A percentile compares a stretch with the other conserved stretches of the same genome.
Evolutionary conservation across 2,888 invertebrate species (phyloP).

Genomic region (Hymenopus coronatus): DNA sequence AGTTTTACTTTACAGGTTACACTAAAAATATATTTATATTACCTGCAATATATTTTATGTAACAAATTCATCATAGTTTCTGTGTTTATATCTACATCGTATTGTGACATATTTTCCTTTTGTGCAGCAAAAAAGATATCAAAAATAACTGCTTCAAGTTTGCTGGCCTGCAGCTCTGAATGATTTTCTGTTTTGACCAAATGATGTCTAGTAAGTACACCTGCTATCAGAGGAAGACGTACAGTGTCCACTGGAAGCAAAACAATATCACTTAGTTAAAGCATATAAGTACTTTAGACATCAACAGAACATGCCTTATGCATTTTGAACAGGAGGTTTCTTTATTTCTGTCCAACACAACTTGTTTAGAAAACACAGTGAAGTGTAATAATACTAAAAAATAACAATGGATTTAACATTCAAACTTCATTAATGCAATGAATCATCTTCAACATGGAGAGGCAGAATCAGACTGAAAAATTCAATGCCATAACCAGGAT

Average conservation of each 20-base stretch:
- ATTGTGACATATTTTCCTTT: constrained; percentile 60
- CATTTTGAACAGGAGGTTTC: background rate
- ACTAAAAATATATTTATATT: constrained; percentile 38
- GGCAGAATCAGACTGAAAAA: too few species aligned
- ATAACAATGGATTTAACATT: too few species aligned
- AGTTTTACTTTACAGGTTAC: background rate
- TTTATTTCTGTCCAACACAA: background rate
- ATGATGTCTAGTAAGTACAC: constrained; percentile 69
- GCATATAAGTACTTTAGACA: background rate
- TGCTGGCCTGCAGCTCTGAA: constrained; percentile 62
- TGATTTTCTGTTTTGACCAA: constrained; percentile 67
- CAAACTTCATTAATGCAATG: too few species aligned
- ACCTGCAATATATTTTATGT: constrained; percentile 67
- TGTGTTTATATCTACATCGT: constrained; percentile 61
- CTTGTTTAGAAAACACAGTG: too few species aligned
- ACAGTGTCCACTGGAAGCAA: constrained; percentile 50
- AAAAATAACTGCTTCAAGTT: constrained; percentile 68
- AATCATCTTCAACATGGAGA: too few species aligned
- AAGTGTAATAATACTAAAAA: too few species aligned
- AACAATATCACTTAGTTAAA: background rate
- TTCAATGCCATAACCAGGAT: too few species aligned
- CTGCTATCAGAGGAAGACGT: constrained; percentile 58
- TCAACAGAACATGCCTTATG: background rate
- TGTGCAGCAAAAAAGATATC: constrained; percentile 72
- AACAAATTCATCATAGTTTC: constrained; percentile 65